These are phyloP conservation scores for Myrmecobius fasciatus DNA, from an alignment of 2,113 vertebrate genomes.

Conservation along the genomic window DNA sequence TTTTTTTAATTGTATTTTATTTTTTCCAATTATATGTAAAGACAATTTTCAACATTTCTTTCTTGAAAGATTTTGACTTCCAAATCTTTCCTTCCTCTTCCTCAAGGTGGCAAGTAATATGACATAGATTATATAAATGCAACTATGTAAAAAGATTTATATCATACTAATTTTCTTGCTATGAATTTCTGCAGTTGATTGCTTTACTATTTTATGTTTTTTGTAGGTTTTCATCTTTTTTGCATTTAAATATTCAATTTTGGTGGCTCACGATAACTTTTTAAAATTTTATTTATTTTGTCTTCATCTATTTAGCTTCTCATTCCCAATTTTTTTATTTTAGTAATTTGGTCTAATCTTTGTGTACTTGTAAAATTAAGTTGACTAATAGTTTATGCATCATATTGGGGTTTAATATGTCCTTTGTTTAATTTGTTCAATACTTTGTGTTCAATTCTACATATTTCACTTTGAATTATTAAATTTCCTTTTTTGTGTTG, in stretches of 20 bases:
- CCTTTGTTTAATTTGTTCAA: background rate
- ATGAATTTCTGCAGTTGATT: background rate
- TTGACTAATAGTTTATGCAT: background rate
- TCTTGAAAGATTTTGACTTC: no score
- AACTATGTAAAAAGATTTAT: background rate
- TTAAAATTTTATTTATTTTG: background rate
- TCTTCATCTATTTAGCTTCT: background rate
- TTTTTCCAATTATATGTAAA: no score
- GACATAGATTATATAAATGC: background rate
- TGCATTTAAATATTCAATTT: background rate
- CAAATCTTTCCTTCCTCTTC: no score
- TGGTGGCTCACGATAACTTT: background rate
- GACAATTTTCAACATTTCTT: no score
- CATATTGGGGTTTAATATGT: background rate
- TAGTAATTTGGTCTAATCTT: background rate
- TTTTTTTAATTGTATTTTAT: no score
- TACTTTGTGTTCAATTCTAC: background rate
- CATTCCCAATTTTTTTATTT: background rate
- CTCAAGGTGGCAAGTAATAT: background rate
- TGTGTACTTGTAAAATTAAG: background rate
- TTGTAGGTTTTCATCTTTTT: background rate
- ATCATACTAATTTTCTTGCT: background rate
- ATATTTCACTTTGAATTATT: background rate
- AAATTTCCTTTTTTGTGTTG: background rate
- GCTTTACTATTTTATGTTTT: background rate